phyloP scores from a whole-genome alignment of 2,888 invertebrate species.

The Drosophila nigricruria region DNA sequence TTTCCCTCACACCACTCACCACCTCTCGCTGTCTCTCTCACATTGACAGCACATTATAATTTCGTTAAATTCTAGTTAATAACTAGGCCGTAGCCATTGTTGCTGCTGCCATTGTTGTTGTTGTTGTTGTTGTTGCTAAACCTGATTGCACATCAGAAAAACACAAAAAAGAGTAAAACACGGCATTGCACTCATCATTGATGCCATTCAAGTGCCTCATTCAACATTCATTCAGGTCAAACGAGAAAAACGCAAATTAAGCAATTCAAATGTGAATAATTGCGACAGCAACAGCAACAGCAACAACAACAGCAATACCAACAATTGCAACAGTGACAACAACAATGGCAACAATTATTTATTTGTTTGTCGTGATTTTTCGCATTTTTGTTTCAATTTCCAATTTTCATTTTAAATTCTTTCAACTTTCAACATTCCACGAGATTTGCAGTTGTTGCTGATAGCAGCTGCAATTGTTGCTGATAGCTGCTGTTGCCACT shows the following conservation, averaged over 20 bases:
- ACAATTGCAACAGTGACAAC: constrained; percentile 11
- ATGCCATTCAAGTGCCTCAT: constrained; percentile 42
- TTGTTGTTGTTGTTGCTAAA: not conserved
- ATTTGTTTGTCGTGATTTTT: constrained; percentile 36
- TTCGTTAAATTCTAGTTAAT: constrained; percentile 13
- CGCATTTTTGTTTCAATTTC: not conserved
- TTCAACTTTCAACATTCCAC: not conserved
- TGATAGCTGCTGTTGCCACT: constrained; percentile 21
- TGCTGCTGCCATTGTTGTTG: not conserved
- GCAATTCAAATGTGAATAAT: constrained; percentile 49
- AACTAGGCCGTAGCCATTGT: constrained; percentile 13
- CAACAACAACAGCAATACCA: constrained; percentile 13
- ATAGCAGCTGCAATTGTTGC: constrained; percentile 16
- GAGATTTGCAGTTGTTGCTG: not conserved
- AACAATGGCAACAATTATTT: constrained; percentile 31
- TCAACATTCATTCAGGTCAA: constrained; percentile 46
- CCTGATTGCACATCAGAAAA: constrained; percentile 8
- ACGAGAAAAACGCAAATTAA: constrained; percentile 15
- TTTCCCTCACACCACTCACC: not conserved
- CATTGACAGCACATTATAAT: constrained; percentile 4
- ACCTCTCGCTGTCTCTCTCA: not conserved
- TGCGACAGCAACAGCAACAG: constrained; percentile 17
- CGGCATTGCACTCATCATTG: constrained; percentile 5
- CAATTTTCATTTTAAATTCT: constrained; percentile 21
- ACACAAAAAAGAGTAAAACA: not conserved